A percentile compares a stretch with the other conserved stretches of the same genome.
Conservation (phyloP, 1,140 invertebrate species). For the Caerostris extrusa region DNA sequence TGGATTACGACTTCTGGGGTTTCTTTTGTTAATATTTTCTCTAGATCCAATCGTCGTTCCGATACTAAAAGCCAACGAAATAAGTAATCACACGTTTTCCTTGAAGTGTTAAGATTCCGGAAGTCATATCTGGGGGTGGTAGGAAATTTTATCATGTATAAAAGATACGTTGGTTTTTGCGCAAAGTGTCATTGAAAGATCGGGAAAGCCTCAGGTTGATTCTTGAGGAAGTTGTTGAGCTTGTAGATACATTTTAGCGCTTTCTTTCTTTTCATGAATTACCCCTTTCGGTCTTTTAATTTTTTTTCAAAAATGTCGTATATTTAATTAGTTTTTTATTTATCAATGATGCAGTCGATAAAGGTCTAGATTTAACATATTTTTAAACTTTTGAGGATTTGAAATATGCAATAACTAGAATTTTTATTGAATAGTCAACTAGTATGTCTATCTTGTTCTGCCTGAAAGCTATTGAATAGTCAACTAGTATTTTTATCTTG, state of each 20-base stretch:
- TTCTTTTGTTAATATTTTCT: background rate
- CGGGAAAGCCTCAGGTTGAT: background rate
- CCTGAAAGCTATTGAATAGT: too few species aligned
- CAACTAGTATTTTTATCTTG: too few species aligned
- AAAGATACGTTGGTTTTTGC: background rate
- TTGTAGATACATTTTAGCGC: background rate
- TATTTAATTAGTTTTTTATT: background rate
- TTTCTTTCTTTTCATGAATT: background rate
- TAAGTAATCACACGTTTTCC: conserved; percentile 5
- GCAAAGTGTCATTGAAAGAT: conserved; percentile 35
- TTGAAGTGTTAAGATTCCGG: conserved; percentile 18
- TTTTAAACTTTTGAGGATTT: too few species aligned
- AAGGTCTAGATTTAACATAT: too few species aligned
- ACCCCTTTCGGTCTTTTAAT: background rate
- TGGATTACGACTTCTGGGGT: background rate
- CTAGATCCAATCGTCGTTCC: background rate
- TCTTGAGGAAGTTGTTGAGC: background rate
- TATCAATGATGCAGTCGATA: background rate
- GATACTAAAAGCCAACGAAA: background rate
- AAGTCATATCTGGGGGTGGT: conserved; percentile 35
- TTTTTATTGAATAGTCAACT: too few species aligned
- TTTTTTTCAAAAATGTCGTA: background rate
- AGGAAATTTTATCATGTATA: background rate
- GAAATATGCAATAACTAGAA: too few species aligned
- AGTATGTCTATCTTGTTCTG: too few species aligned